Base-by-base conservation (phyloP, 2,888 invertebrate species). In the Limnephilus auricula region DNA sequence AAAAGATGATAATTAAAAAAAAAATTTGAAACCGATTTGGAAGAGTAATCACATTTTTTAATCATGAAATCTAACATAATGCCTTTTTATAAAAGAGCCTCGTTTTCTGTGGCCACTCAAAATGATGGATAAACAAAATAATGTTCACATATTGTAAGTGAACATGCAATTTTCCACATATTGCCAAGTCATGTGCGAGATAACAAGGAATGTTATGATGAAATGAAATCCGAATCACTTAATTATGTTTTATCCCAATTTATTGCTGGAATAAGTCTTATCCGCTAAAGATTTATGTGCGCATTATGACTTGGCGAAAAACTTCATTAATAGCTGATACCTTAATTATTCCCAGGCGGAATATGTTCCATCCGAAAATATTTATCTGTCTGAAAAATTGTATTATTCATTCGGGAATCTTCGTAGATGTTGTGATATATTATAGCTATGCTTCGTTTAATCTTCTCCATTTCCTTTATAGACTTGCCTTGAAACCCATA, bases 241-340 rank as follows among this genome's bases (percentile, higher is more conserved):
- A 34, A 89, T 89, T 89, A 82, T 15, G 89, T 34, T 89, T 89
- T 82, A 89, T 89, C 89, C 45, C 40, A 82, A 89, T 89, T 89
- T 89, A 89, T 40, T 82, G 80, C 89, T 18, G 50, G 25, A 89
- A 80, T 89, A 89, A 89, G 80, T 40, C n/a, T n/a, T 37, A 82
- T 45, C 82, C 45, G 34, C 40, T 15, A 9, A 45, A 82, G 89
- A 82, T 89, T 89, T 89, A 89, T 89, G 40, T 30, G 15, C 18
- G 80, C 45, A 82, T 45, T 80, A 89, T 89, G 89, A 89, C 89
- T 89, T 82, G 82, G 84, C 30, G 37, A 25, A 37, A 18, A 84
- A 65, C 50, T 65, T 65, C 50, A 65, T 65, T 65, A 50, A 50
- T 50, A 25, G 50, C 25, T 25, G 50, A 65, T 65, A 6, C 25